phyloP scores from a whole-genome alignment of 53 echinoderm and acorn worm species.

The Astropecten irregularis region DNA sequence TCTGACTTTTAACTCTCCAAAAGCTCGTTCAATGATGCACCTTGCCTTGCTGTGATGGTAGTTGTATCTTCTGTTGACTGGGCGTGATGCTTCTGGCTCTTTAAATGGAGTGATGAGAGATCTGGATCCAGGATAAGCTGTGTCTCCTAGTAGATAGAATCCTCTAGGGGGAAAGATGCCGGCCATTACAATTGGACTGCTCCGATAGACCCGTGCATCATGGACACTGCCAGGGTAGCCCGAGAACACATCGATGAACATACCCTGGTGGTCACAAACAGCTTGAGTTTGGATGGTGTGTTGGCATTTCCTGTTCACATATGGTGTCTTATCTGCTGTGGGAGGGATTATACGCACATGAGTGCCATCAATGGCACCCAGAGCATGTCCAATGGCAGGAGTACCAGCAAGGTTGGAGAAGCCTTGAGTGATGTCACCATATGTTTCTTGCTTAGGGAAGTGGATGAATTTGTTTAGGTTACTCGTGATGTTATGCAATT shows the following conservation, averaged over 20 bases:
- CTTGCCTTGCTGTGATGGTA: background rate
- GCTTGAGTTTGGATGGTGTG: background rate
- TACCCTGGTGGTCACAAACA: background rate
- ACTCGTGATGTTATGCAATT: background rate
- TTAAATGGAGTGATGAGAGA: background rate
- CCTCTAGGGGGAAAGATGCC: background rate
- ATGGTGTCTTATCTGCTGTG: background rate
- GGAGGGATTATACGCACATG: background rate
- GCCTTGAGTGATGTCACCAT: background rate
- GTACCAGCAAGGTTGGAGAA: background rate
- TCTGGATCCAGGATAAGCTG: background rate
- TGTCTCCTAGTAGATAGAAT: background rate
- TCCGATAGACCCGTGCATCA: background rate
- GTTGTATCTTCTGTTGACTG: background rate
- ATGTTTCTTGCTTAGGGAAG: background rate
- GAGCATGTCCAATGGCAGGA: background rate
- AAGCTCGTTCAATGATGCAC: background rate
- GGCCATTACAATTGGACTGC: background rate
- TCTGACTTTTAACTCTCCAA: background rate
- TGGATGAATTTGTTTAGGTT: background rate
- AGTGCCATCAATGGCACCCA: background rate
- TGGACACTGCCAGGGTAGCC: constrained; percentile 6
- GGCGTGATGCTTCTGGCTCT: background rate
- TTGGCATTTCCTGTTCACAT: background rate
- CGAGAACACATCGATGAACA: background rate